These are phyloP conservation scores for Alentia gelatinosa DNA, from an alignment of 2,888 invertebrate species.

Conservation along the genomic window DNA sequence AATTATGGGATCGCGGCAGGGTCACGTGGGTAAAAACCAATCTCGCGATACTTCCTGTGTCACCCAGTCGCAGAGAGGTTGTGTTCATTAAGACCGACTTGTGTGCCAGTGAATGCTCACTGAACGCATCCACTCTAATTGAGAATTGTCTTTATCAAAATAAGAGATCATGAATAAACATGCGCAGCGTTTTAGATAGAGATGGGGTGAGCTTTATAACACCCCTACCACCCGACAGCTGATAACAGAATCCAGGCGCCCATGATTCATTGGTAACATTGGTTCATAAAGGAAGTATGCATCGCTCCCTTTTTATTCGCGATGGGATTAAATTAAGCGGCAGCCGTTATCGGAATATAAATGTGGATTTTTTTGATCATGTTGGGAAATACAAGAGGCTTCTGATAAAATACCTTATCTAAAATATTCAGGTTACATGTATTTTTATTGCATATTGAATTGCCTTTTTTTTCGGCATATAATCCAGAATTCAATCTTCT, in stretches of 20 bases:
- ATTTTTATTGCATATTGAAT: no score
- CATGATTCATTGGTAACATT: neutral
- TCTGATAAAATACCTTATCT: no score
- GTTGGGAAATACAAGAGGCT: no score
- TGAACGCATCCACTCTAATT: neutral
- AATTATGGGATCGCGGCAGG: conserved; percentile 21
- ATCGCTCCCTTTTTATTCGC: neutral
- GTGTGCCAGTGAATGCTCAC: neutral
- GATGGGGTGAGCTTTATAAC: neutral
- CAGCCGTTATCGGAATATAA: no score
- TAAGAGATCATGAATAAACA: conserved; percentile 17
- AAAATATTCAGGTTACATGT: no score
- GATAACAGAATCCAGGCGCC: neutral
- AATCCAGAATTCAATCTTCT: no score
- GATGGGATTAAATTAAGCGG: no score
- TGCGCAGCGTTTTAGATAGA: neutral
- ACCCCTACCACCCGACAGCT: neutral
- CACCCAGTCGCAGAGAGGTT: no score
- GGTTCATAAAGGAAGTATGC: neutral
- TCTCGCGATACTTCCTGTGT: neutral
- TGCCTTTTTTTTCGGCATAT: no score
- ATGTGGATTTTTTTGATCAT: no score
- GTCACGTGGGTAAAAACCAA: conserved; percentile 29
- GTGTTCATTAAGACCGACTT: no score
- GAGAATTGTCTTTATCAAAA: neutral